Conservation (phyloP, 2,888 invertebrate species). For the Cheilosia variabilis region DNA sequence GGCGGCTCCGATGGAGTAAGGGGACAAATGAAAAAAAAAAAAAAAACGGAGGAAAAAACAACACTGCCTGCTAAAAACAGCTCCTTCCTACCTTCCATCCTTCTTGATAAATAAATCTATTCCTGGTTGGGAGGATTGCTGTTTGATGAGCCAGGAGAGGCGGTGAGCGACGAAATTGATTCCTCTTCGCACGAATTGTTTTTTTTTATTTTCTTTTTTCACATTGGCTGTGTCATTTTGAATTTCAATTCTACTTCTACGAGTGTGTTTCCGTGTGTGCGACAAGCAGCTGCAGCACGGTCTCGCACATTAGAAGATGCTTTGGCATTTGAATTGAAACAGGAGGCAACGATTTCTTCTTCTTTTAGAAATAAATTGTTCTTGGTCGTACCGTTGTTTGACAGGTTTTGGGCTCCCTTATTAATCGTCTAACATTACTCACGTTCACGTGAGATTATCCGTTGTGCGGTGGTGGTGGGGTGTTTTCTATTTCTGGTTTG, state of each 20-base stretch:
- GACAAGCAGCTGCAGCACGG: slow-evolving; percentile 47
- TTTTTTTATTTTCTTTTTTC: not conserved
- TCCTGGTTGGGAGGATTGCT: slow-evolving; percentile 47
- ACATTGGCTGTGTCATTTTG: slow-evolving; percentile 25
- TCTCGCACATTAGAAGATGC: slow-evolving; percentile 44
- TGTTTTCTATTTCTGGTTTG: slow-evolving; percentile 14
- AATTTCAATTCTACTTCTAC: slow-evolving; percentile 26
- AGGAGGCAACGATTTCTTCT: not conserved
- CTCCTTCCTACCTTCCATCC: slow-evolving; percentile 27
- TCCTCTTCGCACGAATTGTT: slow-evolving; percentile 3
- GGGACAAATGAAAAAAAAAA: not conserved
- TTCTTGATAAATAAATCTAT: slow-evolving; percentile 51
- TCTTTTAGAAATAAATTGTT: slow-evolving; percentile 20
- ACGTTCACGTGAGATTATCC: slow-evolving; percentile 38
- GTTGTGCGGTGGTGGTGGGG: slow-evolving; percentile 2
- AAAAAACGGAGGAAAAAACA: not conserved
- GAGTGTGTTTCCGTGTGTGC: slow-evolving; percentile 17
- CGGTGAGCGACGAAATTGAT: slow-evolving; percentile 16
- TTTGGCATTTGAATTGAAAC: slow-evolving; percentile 45
- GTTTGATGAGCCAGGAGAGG: not conserved
- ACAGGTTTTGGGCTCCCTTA: slow-evolving; percentile 42
- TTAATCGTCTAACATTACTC: slow-evolving; percentile 42
- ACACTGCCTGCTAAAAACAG: slow-evolving; percentile 21
- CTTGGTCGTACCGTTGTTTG: slow-evolving; percentile 32
- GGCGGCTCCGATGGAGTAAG: not conserved